A percentile compares a stretch with the other conserved stretches of the same genome.
These are phyloP conservation scores for Cairina moschata DNA, from an alignment of 2,113 vertebrate genomes.

Conservation along the genomic window DNA sequence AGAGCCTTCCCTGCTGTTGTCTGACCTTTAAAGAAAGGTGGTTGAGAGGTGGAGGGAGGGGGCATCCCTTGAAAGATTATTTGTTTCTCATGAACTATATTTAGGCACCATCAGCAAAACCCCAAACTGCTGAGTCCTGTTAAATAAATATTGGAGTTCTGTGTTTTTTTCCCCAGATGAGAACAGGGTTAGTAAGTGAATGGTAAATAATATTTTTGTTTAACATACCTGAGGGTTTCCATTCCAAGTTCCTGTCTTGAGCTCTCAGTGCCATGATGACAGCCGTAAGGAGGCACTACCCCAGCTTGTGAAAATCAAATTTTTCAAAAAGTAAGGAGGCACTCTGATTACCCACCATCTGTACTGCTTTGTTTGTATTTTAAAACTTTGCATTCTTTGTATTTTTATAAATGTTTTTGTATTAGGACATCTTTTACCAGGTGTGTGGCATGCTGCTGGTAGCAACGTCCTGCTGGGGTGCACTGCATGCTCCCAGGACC, in stretches of 20 bases:
- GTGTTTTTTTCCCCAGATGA: constrained; percentile 11
- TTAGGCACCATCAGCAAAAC: constrained; percentile 33
- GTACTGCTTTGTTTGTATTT: background rate
- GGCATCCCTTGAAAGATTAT: background rate
- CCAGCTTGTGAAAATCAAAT: background rate
- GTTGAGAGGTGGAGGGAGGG: background rate
- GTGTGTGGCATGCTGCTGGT: fast-evolving
- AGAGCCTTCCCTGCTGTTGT: fast-evolving
- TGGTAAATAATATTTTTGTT: constrained; percentile 32
- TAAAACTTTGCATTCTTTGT: background rate
- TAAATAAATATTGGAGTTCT: constrained; percentile 34
- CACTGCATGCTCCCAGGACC: no score
- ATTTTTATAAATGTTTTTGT: background rate
- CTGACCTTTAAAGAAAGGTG: background rate
- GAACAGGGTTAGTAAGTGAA: background rate
- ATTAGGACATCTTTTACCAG: background rate
- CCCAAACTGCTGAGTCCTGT: constrained; percentile 54
- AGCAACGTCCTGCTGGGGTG: background rate
- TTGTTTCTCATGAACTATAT: constrained; percentile 59
- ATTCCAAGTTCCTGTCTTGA: background rate
- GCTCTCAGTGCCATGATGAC: background rate
- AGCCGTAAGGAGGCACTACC: background rate
- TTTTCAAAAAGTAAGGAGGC: background rate
- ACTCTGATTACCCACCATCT: background rate
- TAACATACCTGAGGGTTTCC: constrained; percentile 65